Conservation (phyloP, 1,140 invertebrate genomes). For the Meteorus sp. region DNA sequence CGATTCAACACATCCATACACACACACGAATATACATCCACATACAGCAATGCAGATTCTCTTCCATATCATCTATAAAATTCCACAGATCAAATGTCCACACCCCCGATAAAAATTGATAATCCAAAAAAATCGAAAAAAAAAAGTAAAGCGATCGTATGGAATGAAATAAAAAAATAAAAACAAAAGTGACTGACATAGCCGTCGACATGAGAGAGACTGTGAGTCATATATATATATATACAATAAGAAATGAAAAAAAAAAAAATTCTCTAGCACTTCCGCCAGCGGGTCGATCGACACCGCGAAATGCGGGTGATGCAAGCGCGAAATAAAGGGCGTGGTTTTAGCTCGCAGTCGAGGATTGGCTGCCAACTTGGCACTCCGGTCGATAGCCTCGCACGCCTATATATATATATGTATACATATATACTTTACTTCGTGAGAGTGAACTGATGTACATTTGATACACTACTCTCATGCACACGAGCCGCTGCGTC, state of each 20-base stretch:
- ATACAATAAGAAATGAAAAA: not conserved
- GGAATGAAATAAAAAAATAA: not conserved
- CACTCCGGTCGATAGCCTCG: slow-evolving; percentile 58
- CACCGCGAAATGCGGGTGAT: slow-evolving; percentile 52
- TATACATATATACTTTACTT: too few relatives aligned
- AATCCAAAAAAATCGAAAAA: slow-evolving; percentile 5
- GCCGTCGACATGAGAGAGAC: slow-evolving; percentile 5
- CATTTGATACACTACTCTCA: slow-evolving; percentile 54
- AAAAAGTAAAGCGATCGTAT: slow-evolving; percentile 4
- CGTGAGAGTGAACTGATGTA: too few relatives aligned
- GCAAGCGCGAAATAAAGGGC: slow-evolving; percentile 59
- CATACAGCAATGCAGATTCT: slow-evolving; percentile 17
- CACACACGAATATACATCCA: slow-evolving; percentile 8
- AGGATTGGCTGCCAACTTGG: slow-evolving; percentile 59
- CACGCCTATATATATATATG: slow-evolving; percentile 50
- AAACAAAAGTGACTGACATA: not conserved
- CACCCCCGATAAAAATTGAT: slow-evolving; percentile 19
- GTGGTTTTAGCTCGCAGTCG: slow-evolving; percentile 58
- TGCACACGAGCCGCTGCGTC: slow-evolving; percentile 39
- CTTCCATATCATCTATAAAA: slow-evolving; percentile 18
- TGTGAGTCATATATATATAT: too few relatives aligned
- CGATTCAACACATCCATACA: too few relatives aligned
- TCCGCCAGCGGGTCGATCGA: slow-evolving; percentile 39
- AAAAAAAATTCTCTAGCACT: slow-evolving; percentile 28
- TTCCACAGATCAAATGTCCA: slow-evolving; percentile 25